phyloP scores from a whole-genome alignment of 2,888 invertebrate genomes.

The Coelogynopora nodosa region DNA sequence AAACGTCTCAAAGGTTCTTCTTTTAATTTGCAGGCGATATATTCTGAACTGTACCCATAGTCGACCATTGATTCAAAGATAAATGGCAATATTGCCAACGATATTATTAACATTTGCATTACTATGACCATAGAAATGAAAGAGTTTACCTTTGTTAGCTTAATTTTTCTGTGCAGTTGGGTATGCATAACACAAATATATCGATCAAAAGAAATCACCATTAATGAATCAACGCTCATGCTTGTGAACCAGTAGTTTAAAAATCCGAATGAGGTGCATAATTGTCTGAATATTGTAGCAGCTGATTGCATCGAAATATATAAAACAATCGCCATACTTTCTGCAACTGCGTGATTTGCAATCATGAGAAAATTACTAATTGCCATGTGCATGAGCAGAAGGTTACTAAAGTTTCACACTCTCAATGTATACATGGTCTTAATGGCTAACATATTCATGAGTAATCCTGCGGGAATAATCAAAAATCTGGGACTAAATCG shows the following conservation, averaged over 20 bases:
- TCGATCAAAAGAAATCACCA: neutral
- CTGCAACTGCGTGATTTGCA: too few species aligned
- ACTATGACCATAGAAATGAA: neutral
- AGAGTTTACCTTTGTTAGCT: neutral
- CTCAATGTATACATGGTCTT: too few species aligned
- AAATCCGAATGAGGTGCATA: too few species aligned
- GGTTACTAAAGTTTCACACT: too few species aligned
- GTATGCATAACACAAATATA: neutral
- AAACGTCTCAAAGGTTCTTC: neutral
- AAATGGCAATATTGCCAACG: neutral
- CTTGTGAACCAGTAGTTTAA: neutral
- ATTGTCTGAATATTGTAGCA: too few species aligned
- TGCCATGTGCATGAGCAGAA: too few species aligned
- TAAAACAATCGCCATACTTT: too few species aligned
- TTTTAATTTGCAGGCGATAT: neutral
- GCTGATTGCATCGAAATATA: too few species aligned
- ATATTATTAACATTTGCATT: neutral
- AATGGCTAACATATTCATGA: too few species aligned
- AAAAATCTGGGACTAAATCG: too few species aligned
- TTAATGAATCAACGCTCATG: neutral
- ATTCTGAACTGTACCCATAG: neutral
- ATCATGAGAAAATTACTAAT: too few species aligned
- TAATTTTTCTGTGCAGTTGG: neutral
- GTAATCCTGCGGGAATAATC: too few species aligned
- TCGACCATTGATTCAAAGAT: neutral